These are phyloP conservation scores for Probaryconus sp. DNA, from an alignment of 1,140 invertebrate species.

Conservation along the genomic window DNA sequence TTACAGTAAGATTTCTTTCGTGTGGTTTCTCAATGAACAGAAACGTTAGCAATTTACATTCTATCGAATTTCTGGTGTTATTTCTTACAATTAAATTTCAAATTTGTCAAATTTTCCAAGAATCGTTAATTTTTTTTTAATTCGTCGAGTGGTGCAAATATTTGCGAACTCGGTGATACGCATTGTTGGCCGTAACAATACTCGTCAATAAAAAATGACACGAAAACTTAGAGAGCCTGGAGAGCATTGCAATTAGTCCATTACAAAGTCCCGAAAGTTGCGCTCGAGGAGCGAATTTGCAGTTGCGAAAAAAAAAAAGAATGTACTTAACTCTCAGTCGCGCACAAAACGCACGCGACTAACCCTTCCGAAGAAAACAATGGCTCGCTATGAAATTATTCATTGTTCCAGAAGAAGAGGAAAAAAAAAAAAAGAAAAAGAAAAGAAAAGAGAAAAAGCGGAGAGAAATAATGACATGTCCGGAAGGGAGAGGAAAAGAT, in stretches of 20 bases:
- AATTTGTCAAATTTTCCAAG: neutral
- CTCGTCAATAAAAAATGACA: slow-evolving; percentile 52
- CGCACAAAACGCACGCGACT: slow-evolving; percentile 62
- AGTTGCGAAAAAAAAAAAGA: slow-evolving; percentile 40
- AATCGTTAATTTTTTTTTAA: neutral
- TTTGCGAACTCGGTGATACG: slow-evolving; percentile 26
- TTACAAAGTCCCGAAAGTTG: slow-evolving; percentile 56
- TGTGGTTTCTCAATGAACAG: too few relatives aligned
- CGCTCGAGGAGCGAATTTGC: slow-evolving; percentile 39
- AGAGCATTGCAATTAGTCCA: slow-evolving; percentile 55
- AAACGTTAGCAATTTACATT: too few relatives aligned
- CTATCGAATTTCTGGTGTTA: too few relatives aligned
- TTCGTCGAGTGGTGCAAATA: slow-evolving; percentile 49
- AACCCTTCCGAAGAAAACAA: slow-evolving; percentile 68
- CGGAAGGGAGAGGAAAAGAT: slow-evolving; percentile 67
- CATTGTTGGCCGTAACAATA: slow-evolving; percentile 32
- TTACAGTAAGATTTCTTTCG: too few relatives aligned
- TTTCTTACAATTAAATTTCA: too few relatives aligned
- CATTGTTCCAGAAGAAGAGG: slow-evolving; percentile 68
- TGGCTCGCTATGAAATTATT: slow-evolving; percentile 70
- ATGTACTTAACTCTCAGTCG: slow-evolving; percentile 52
- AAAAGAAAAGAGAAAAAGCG: too few relatives aligned
- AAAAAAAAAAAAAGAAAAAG: slow-evolving; percentile 50
- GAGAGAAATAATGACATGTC: slow-evolving; percentile 69
- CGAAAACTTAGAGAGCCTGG: slow-evolving; percentile 34